Conservation (phyloP, 2,113 vertebrate genomes). For the Hippocampus comes region DNA sequence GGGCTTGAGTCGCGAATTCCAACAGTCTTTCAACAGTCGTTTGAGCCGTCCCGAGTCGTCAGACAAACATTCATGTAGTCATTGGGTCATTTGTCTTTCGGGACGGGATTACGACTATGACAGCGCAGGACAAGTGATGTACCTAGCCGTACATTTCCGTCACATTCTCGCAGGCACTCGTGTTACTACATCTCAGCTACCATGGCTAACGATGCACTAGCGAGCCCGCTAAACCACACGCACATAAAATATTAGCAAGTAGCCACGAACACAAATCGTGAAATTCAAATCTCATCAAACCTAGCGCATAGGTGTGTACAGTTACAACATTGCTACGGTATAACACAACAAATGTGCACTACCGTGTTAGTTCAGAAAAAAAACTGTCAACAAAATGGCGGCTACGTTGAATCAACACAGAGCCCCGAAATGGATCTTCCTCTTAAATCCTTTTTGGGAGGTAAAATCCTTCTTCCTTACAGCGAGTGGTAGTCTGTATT, state of each 20-base stretch:
- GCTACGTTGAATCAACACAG: constrained; percentile 81
- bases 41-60: not conserved
- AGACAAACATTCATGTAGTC: not conserved
- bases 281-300: constrained; percentile 2
- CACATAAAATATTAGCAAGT: not conserved
- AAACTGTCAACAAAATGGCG: constrained; percentile 84
- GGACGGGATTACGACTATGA: constrained; percentile 9
- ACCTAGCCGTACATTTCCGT: constrained; percentile 59
- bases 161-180: constrained; percentile 67
- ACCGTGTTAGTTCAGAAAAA: constrained; percentile 69
- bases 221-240: constrained; percentile 42
- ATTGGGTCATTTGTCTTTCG: constrained; percentile 4
- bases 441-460: constrained; percentile 55
- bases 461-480: constrained; percentile 33
- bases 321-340: constrained; percentile 22
- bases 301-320: not conserved
- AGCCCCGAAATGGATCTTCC: constrained; percentile 78
- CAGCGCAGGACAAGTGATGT: constrained; percentile 49
- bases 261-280: constrained; percentile 11
- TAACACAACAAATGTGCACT: constrained; percentile 55
- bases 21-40: not conserved
- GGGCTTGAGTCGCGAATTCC: constrained; percentile 5
- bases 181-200: constrained; percentile 69
- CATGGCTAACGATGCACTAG: constrained; percentile 66
- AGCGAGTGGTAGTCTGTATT: constrained; percentile 49